phyloP scores from a whole-genome alignment of 2,888 invertebrate species.

The Nudaria mundana region DNA sequence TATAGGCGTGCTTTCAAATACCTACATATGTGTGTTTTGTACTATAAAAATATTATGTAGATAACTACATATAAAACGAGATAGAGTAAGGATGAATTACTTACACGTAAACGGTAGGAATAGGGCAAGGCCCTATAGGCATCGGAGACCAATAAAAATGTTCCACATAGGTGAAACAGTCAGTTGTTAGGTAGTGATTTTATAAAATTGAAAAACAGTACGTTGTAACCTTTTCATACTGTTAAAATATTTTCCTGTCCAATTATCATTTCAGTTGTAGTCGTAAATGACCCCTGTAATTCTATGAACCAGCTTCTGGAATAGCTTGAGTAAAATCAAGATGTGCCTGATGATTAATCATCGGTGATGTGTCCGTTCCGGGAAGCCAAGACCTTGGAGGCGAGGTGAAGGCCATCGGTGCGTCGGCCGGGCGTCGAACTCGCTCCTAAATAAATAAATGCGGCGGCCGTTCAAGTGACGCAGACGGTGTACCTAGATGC shows the following conservation, averaged over 20 bases:
- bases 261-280: too few species aligned
- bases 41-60: too few species aligned
- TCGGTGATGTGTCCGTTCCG: conserved; percentile 30
- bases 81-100: too few species aligned
- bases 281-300: conserved; percentile 1
- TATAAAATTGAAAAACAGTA: too few species aligned
- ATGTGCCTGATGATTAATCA: conserved; percentile 37
- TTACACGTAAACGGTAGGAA: too few species aligned
- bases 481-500: conserved; percentile 24
- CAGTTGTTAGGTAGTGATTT: too few species aligned
- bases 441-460: conserved; percentile 55
- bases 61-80: too few species aligned
- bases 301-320: conserved; percentile 10
- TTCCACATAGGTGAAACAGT: too few species aligned
- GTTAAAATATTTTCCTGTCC: conserved; percentile 4
- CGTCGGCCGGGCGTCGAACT: conserved; percentile 63
- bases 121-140: too few species aligned
- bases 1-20: too few species aligned
- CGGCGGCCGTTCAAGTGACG: conserved; percentile 8
- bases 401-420: conserved; percentile 62
- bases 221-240: background rate
- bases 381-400: conserved; percentile 51
- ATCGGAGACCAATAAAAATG: too few species aligned
- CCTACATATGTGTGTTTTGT: too few species aligned
- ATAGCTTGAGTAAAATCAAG: conserved; percentile 21